Evolutionary conservation across 1,140 invertebrate species (phyloP), one percentile per base, ranked within the genome.

Genomic region (Apis laboriosa): DNA sequence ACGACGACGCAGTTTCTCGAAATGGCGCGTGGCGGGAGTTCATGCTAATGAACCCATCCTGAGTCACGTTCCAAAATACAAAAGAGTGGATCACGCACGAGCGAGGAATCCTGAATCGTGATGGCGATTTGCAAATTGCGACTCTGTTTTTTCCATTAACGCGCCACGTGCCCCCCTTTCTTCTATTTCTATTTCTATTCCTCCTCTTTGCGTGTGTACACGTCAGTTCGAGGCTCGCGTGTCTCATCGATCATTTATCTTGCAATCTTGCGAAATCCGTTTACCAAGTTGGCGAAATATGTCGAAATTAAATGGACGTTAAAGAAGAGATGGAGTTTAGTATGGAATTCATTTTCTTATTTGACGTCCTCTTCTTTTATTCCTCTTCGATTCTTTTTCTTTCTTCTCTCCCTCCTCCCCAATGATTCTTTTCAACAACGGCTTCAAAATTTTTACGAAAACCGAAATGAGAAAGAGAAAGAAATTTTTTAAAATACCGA

Each of bases 1-100:
- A 28, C 63, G 53, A 24, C 71, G 53, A 51, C 64, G 86, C 66
- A 58, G 86, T 77, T 60, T 67, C 55, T 73, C 53, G 53, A 51
- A 21, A 17, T 43, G 60, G 67, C 77, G 77, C 73, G 76, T 75
- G 84, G 76, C 64, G 73, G 86, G 72, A 43, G 34, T 43, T 43
- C 34, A 84, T 88, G 87, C 76, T 89, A 86, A 88, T 86, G 84
- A 86, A 88, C 84, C 72, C 77, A 64, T 61, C 63, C 64, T 73
- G 88, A 88, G 87, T 86, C 84, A 89, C 76, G 84, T 86, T 85
- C 76, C 61, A 79, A 75, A 75, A 81, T 63, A 84, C 66, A 87
- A 80, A 67, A 74, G 61, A 49, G 9, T n/a, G 56, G 15, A 17
- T 81, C 70, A 43, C 61, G 24, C 68, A 51, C 75, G 79, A 19